phyloP scores from a whole-genome alignment of 2,113 vertebrate genomes.

The Otocyon megalotis region DNA sequence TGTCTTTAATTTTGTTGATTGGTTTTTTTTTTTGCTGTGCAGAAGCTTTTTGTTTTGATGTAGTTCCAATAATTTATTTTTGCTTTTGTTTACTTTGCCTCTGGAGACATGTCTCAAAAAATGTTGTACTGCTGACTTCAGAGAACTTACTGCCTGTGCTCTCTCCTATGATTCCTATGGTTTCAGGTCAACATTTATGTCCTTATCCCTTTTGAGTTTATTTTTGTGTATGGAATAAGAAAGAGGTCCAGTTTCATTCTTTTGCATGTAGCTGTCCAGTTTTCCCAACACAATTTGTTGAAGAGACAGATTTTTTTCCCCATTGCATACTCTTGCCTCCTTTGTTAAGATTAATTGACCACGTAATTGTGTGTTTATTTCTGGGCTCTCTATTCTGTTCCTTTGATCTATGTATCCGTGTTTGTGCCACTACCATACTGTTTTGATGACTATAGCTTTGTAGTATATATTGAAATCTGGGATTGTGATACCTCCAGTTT shows the following conservation, averaged over 20 bases:
- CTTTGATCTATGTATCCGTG: not conserved
- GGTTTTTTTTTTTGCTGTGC: not conserved
- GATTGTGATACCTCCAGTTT: not conserved
- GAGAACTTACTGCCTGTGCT: not conserved
- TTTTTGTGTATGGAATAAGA: not conserved
- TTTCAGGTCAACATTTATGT: not conserved
- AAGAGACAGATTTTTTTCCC: not conserved
- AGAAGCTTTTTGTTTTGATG: not conserved
- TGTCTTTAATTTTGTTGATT: not conserved
- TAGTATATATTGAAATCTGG: not conserved
- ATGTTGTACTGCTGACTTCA: not conserved
- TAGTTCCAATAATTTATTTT: not conserved
- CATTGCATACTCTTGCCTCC: not conserved
- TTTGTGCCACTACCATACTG: not conserved
- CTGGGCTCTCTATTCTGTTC: not conserved
- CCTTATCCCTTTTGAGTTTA: not conserved
- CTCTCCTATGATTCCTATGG: not conserved
- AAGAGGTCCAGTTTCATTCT: not conserved
- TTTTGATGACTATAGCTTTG: not conserved
- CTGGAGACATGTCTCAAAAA: not conserved
- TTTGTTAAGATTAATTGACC: not conserved
- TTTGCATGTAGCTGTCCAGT: not conserved
- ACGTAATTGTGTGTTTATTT: not conserved
- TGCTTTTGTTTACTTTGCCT: not conserved
- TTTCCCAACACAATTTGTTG: not conserved